Percentiles rank a stretch among this genome's conserved stretches.
phyloP scores from a whole-genome alignment of 2,888 invertebrate genomes.

The Gisinianus flammeolus region DNA sequence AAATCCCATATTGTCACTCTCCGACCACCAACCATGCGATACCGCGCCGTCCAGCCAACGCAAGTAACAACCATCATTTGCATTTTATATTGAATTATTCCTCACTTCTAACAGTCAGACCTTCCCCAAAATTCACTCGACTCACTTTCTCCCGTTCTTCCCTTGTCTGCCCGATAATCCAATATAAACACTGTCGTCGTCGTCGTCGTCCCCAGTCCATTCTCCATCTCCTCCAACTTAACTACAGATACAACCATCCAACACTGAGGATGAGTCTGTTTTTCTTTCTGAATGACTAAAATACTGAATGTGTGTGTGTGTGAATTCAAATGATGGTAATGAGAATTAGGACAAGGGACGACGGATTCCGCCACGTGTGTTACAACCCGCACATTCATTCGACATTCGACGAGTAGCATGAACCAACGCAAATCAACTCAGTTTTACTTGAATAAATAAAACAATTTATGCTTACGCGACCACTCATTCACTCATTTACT shows the following conservation, averaged over 20 bases:
- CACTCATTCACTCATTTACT: too few species aligned
- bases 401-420: too few species aligned
- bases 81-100: constrained; percentile 58
- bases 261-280: neutral
- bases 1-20: constrained; percentile 57
- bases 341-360: too few species aligned
- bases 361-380: too few species aligned
- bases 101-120: constrained; percentile 29
- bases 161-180: constrained; percentile 24
- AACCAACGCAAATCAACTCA: too few species aligned
- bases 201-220: neutral
- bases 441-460: too few species aligned
- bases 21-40: constrained; percentile 56
- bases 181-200: constrained; percentile 28
- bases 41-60: constrained; percentile 43
- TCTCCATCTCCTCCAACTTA: neutral
- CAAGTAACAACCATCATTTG: constrained; percentile 48
- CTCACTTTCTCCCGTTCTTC: constrained; percentile 16
- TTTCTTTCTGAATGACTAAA: neutral
- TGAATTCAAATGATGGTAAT: too few species aligned
- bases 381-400: too few species aligned
- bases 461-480: too few species aligned
- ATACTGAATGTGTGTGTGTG: too few species aligned
- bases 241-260: neutral
- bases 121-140: constrained; percentile 18